These are phyloP conservation scores for Philonicus albiceps DNA, from an alignment of 2,888 invertebrate species.

Conservation along the genomic window DNA sequence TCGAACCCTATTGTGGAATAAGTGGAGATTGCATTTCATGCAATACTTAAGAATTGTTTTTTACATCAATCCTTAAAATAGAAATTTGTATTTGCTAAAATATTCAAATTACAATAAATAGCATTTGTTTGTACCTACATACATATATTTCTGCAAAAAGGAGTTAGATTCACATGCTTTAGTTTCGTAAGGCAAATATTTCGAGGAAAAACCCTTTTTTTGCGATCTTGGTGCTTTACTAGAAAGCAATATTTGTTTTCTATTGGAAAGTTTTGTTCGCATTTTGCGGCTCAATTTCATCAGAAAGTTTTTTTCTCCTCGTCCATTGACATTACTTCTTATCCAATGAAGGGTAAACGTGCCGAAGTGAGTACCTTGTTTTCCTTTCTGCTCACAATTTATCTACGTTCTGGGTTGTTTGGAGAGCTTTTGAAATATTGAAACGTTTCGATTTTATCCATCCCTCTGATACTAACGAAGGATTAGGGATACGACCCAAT, in stretches of 20 bases:
- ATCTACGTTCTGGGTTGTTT: conserved; percentile 2
- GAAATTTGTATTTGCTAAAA: too few relatives aligned
- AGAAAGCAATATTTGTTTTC: not conserved
- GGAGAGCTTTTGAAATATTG: conserved; percentile 24
- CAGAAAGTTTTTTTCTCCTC: not conserved
- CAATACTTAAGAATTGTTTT: too few relatives aligned
- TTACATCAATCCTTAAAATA: too few relatives aligned
- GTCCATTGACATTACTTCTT: not conserved
- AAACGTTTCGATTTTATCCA: not conserved
- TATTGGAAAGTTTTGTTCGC: not conserved
- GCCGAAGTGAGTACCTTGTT: not conserved
- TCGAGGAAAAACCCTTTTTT: not conserved
- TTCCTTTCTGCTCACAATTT: not conserved
- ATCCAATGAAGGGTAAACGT: not conserved
- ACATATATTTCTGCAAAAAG: not conserved
- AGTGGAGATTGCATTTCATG: too few relatives aligned
- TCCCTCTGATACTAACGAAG: not conserved
- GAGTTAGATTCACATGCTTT: not conserved
- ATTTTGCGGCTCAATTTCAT: not conserved
- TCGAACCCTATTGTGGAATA: too few relatives aligned
- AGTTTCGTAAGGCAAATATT: not conserved
- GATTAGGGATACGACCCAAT: conserved; percentile 3
- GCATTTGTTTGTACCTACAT: not conserved
- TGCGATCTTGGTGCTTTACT: not conserved
- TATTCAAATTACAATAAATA: too few relatives aligned